These are phyloP conservation scores for Lepus americanus DNA, from an alignment of 2,113 vertebrate genomes.

Conservation along the genomic window DNA sequence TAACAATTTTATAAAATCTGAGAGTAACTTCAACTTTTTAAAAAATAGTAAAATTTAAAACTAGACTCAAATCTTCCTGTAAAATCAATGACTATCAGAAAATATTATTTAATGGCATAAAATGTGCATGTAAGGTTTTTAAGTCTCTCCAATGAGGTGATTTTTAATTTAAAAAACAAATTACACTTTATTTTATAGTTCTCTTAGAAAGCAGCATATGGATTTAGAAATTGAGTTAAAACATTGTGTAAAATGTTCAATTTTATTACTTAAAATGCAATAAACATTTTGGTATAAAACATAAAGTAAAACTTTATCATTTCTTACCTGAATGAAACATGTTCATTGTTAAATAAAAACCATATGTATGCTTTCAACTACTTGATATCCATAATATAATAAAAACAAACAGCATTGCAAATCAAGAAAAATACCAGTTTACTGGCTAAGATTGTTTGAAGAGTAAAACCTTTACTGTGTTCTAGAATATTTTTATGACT, in stretches of 20 bases:
- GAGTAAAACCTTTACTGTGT: neutral
- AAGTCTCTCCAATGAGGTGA: neutral
- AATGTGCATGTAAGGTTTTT: neutral
- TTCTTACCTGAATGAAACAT: constrained; percentile 4
- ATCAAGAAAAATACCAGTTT: neutral
- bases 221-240: neutral
- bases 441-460: neutral
- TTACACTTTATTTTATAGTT: neutral
- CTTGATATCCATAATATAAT: neutral
- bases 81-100: neutral
- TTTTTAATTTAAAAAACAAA: neutral
- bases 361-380: neutral
- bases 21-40: neutral
- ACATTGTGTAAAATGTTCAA: neutral
- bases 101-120: constrained; percentile 1
- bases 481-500: neutral
- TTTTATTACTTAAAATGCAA: neutral
- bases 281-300: neutral
- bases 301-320: neutral
- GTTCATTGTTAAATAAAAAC: constrained; percentile 50
- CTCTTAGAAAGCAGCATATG: neutral
- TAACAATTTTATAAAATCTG: constrained; percentile 54
- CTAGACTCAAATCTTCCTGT: neutral
- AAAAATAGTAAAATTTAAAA: neutral
- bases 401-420: constrained; percentile 16